Conservation (phyloP, 2,113 vertebrate species). For the Zapornia atra region DNA sequence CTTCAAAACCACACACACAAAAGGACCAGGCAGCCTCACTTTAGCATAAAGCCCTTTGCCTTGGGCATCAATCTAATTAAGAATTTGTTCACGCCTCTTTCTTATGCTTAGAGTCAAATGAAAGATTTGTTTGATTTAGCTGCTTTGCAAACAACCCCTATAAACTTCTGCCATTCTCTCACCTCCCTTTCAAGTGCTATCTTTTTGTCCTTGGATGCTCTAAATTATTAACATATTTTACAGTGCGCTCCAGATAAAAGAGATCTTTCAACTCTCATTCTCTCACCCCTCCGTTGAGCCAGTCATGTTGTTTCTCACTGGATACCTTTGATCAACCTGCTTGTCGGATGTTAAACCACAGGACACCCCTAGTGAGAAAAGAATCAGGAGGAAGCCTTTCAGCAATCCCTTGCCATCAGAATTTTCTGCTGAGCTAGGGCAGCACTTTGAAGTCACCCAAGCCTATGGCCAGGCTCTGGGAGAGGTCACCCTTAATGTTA, state of each 20-base stretch:
- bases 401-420: not conserved
- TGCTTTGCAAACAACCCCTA: conserved; percentile 28
- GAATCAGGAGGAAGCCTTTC: not conserved
- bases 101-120: not conserved
- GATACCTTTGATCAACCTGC: conserved; percentile 51
- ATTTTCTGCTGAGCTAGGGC: not conserved
- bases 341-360: not conserved
- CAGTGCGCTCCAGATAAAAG: conserved; percentile 41
- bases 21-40: not conserved
- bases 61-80: not conserved
- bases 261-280: not conserved
- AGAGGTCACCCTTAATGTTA: not conserved
- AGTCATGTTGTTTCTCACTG: not conserved
- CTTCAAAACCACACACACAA: not conserved
- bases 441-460: not conserved
- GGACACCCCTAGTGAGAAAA: not conserved
- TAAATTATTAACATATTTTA: conserved; percentile 48
- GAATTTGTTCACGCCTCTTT: conserved; percentile 44
- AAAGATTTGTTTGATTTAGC: conserved; percentile 46
- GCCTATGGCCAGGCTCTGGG: not conserved
- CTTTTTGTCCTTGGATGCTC: conserved; percentile 48
- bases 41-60: not conserved
- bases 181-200: conserved; percentile 32
- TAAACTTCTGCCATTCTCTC: conserved; percentile 20
- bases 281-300: not conserved